A percentile compares a stretch with the other conserved stretches of the same genome.
Conservation (phyloP, 2,888 invertebrate genomes). For the Drosophila buzzatii region DNA sequence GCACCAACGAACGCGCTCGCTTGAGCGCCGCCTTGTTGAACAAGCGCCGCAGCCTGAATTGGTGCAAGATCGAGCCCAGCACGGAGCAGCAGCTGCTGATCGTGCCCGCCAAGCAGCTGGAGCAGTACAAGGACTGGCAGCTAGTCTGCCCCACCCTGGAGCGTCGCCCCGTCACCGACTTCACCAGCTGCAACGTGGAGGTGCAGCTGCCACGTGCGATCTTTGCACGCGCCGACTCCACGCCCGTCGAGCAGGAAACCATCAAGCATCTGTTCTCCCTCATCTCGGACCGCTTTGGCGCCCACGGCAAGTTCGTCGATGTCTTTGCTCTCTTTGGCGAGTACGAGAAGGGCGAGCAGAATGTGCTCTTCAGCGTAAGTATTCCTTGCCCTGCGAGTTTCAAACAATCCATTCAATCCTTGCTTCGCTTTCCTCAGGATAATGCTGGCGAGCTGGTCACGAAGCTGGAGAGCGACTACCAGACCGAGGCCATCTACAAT, state of each 20-base stretch:
- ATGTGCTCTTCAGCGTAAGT: slow-evolving; percentile 84
- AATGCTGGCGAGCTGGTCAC: slow-evolving; percentile 77
- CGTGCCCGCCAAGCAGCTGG: slow-evolving; percentile 79
- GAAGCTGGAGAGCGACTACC: slow-evolving; percentile 74
- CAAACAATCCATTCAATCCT: neutral
- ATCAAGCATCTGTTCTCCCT: slow-evolving; percentile 82
- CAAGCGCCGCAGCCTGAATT: slow-evolving; percentile 76
- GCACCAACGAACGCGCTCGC: slow-evolving; percentile 73
- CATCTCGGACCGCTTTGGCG: slow-evolving; percentile 83
- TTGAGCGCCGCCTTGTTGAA: slow-evolving; percentile 82
- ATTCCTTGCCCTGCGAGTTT: too few species aligned
- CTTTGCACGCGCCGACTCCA: slow-evolving; percentile 75
- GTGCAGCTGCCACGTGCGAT: slow-evolving; percentile 81
- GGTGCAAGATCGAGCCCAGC: slow-evolving; percentile 73
- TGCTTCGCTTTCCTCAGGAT: slow-evolving; percentile 65
- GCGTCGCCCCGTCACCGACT: slow-evolving; percentile 82
- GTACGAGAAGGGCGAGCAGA: slow-evolving; percentile 73
- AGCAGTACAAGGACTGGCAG: slow-evolving; percentile 80
- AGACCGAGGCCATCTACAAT: slow-evolving; percentile 77
- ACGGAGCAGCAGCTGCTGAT: slow-evolving; percentile 77
- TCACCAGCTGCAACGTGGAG: slow-evolving; percentile 82
- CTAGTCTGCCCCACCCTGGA: slow-evolving; percentile 83
- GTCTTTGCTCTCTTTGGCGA: slow-evolving; percentile 84
- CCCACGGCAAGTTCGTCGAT: slow-evolving; percentile 78
- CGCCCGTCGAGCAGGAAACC: slow-evolving; percentile 82